Conservation (phyloP, 2,797 vertebrate genomes). For the Toxotes lorentzi region DNA sequence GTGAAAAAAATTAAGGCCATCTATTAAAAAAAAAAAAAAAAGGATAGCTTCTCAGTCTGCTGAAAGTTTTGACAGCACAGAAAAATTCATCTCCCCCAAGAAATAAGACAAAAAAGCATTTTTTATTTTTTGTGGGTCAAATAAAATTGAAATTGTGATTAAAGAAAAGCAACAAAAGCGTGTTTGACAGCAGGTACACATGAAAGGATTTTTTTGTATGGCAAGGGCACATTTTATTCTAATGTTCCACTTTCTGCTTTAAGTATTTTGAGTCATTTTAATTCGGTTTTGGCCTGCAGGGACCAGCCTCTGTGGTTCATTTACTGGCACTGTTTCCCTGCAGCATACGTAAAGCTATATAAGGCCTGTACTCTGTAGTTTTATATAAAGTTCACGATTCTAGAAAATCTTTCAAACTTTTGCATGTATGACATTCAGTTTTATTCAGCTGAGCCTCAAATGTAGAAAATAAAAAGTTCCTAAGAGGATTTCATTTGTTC, state of each 20-base stretch:
- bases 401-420: not conserved
- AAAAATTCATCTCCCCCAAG: not conserved
- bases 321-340: conserved; percentile 21
- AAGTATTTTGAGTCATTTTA: not conserved
- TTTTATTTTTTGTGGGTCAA: not conserved
- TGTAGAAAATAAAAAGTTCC: not conserved
- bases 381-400: not conserved
- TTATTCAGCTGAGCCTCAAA: not conserved
- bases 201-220: not conserved
- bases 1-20: not conserved
- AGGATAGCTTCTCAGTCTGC: not conserved
- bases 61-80: not conserved
- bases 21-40: not conserved
- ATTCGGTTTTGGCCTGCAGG: not conserved
- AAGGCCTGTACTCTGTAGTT: not conserved
- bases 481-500: not conserved
- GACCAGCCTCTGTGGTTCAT: conserved; percentile 1
- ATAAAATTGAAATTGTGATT: conserved; percentile 1
- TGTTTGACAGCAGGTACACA: conserved; percentile 14
- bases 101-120: not conserved
- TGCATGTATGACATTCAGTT: not conserved
- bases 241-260: not conserved
- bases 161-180: not conserved
- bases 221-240: conserved; percentile 21
- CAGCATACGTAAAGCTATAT: not conserved